phyloP scores from a whole-genome alignment of 2,797 vertebrate genomes.

The Myotis planiceps region DNA sequence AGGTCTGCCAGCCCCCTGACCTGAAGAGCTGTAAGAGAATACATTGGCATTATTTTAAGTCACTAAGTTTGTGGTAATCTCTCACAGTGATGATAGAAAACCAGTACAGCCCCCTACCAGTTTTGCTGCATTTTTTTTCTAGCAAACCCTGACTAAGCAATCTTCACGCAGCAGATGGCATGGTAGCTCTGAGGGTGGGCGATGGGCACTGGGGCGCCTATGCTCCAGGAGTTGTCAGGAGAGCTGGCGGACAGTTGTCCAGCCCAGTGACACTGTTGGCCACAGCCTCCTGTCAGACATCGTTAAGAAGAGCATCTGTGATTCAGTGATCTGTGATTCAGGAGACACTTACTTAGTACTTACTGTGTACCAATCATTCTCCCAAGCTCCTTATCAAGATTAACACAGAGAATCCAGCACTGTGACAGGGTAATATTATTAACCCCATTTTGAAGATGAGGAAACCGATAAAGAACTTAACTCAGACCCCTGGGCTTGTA shows the following conservation, averaged over 20 bases:
- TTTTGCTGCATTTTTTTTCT: not conserved
- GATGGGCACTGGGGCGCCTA: no score
- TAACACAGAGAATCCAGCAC: not conserved
- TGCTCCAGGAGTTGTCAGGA: no score
- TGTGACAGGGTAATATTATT: no score
- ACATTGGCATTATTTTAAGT: not conserved
- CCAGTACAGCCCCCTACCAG: not conserved
- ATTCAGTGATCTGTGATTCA: not conserved
- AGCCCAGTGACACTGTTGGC: not conserved
- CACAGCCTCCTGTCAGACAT: not conserved
- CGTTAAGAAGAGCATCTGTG: not conserved
- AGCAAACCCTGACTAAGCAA: not conserved
- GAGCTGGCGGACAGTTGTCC: not conserved
- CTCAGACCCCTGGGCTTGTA: not conserved
- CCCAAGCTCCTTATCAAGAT: not conserved
- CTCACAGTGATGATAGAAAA: not conserved
- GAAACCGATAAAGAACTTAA: not conserved
- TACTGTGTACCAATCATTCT: not conserved
- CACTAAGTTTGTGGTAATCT: no score
- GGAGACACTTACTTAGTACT: not conserved
- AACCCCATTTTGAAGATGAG: not conserved
- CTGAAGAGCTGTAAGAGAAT: not conserved
- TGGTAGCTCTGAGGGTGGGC: not conserved
- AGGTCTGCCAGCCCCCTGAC: no score
- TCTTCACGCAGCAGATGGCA: not conserved